Percentiles rank a stretch among this genome's conserved stretches.
These are phyloP conservation scores for Alectura lathami DNA, from an alignment of 2,113 vertebrate genomes.

Conservation along the genomic window DNA sequence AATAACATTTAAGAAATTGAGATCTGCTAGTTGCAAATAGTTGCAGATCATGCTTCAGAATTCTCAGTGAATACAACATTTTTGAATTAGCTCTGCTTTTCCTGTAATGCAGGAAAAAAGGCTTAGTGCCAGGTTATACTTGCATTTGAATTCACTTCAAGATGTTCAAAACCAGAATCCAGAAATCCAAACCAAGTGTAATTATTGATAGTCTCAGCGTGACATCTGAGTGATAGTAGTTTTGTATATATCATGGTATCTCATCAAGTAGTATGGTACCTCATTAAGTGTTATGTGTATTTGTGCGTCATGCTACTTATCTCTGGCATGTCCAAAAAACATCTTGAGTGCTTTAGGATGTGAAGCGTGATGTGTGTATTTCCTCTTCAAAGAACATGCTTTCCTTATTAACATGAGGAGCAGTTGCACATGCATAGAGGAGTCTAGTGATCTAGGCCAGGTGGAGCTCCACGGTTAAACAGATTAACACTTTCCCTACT, in stretches of 20 bases:
- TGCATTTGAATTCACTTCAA: neutral
- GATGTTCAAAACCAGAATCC: neutral
- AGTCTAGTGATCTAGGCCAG: neutral
- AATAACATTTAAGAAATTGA: neutral
- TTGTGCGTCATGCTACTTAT: slow-evolving; percentile 6
- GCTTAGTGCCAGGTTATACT: neutral
- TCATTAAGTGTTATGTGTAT: slow-evolving; percentile 8
- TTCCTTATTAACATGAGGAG: neutral
- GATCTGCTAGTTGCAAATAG: neutral
- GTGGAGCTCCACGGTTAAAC: neutral
- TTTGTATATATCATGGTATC: neutral
- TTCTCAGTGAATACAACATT: neutral
- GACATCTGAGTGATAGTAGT: slow-evolving; percentile 2
- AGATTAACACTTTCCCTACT: neutral
- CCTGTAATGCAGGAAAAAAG: neutral
- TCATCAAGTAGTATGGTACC: neutral
- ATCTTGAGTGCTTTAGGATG: slow-evolving; percentile 21
- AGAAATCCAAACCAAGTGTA: slow-evolving; percentile 17
- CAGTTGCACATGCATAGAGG: neutral
- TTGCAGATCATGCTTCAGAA: neutral
- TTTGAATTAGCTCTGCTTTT: neutral
- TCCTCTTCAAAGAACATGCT: neutral
- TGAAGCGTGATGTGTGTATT: neutral
- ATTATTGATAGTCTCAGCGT: slow-evolving; percentile 27
- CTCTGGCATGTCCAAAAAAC: neutral